Percentiles rank a stretch among this genome's conserved stretches.
These are phyloP conservation scores for Zophobas atratus DNA, from an alignment of 1,140 invertebrate genomes.

Conservation along the genomic window DNA sequence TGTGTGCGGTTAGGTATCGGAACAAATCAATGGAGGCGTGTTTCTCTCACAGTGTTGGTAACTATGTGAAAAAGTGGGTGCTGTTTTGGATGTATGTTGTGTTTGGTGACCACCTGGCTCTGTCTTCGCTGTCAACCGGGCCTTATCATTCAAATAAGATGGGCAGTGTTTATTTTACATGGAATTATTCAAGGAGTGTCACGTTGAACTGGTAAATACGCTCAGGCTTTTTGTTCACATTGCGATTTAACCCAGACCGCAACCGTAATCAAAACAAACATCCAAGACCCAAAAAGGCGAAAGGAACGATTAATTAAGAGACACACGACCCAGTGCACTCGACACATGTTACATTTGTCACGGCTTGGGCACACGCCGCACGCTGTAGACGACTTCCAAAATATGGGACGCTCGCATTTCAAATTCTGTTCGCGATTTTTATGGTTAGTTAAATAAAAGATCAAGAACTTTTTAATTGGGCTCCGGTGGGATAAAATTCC, in stretches of 20 bases:
- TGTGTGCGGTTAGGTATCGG: slow-evolving; percentile 8
- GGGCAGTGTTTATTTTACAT: slow-evolving; percentile 56
- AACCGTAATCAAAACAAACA: slow-evolving; percentile 38
- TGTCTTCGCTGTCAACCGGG: slow-evolving; percentile 54
- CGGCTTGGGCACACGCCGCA: background rate
- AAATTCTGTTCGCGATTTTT: background rate
- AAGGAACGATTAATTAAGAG: slow-evolving; percentile 33
- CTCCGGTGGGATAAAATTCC: slow-evolving; percentile 16
- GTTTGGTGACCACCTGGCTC: slow-evolving; percentile 62
- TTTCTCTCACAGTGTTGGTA: slow-evolving; percentile 37
- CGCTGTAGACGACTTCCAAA: background rate
- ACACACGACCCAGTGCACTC: slow-evolving; percentile 6
- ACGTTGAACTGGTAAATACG: slow-evolving; percentile 59
- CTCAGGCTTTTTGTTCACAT: slow-evolving; percentile 4
- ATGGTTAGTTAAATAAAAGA: slow-evolving; percentile 30
- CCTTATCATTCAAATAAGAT: slow-evolving; percentile 59
- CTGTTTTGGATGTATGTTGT: slow-evolving; percentile 53
- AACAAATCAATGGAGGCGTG: slow-evolving; percentile 44
- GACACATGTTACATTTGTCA: slow-evolving; percentile 30
- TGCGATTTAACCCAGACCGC: slow-evolving; percentile 18
- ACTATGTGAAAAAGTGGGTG: slow-evolving; percentile 50
- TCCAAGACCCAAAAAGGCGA: slow-evolving; percentile 37
- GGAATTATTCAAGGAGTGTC: slow-evolving; percentile 58
- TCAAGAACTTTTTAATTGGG: slow-evolving; percentile 15
- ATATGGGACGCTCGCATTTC: background rate